Base-by-base conservation (phyloP, 2,797 vertebrate species). In the Dendrocincla fuliginosa region DNA sequence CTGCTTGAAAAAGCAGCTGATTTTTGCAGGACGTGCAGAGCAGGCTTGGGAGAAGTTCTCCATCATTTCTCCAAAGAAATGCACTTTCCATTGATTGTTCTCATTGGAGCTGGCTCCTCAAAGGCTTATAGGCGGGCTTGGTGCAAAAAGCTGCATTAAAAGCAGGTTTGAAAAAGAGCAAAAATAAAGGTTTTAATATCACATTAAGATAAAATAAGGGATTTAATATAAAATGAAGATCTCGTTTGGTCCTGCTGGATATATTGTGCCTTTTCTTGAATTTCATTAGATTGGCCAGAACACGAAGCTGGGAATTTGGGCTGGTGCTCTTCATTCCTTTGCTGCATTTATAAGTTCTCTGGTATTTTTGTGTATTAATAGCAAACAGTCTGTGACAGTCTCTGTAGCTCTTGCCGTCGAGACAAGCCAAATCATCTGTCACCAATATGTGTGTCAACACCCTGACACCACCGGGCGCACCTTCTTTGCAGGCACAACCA, bases 371-470 rank as follows among this genome's bases (percentile, higher is more conserved):
- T 86, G 25, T 56, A 84, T 84, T 86, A 82, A 35, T 82, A 56
- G 79, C 65, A 77, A 90, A 69, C 53, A 39, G 37, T 49, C 76
- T 75, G n/a, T 85, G 68, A 50, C 30, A 60, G 41, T 27, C 37
- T 92, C 32, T 60, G 32, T 52, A 85, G 59, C 73, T 83, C 42
- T 59, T 82, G 61, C 55, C 71, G 69, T 69, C 19, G 7, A 53
- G 61, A 74, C 30, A 52, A 67, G 28, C 60, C 85, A 96, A 89
- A 89, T 93, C 49, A 79, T 94, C 78, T 92, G 69, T 90, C 87
- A 91, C 46, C 73, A 85, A 42, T 57, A 76, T 46, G 33, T 65
- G 74, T 65, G 70, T 87, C 81, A 89, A 53, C 67, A 63, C 84
- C 57, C 77, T 50, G 20, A 81, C 95, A 93, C 81, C 65, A 47